Evolutionary conservation across 2,888 invertebrate genomes (phyloP), one percentile per base, ranked within the genome.

Genomic region (Nemurella pictetii): DNA sequence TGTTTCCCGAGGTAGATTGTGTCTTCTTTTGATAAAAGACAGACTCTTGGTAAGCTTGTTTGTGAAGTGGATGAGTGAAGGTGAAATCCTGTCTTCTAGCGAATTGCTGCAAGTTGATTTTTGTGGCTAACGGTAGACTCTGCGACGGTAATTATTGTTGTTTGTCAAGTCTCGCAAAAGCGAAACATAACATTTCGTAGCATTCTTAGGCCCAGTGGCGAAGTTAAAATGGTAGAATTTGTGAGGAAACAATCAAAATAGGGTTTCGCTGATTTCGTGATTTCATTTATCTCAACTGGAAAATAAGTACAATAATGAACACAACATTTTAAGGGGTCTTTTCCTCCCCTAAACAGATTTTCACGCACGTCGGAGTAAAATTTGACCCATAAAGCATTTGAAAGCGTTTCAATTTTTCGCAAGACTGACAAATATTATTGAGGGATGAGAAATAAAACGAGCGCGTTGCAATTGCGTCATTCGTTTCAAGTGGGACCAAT

Each of bases 401-500:
- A 55, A 55, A 55, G 20, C 55, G 55, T 55, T 55, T 55, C 55
- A 55, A 55, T 55, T 55, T 55, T 55, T 7, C 20, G 55, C 55
- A 55, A 55, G 55, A 55, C 15, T 55, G 55, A 55, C 55, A 55
- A 55, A 55, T 55, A 55, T 55, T 55, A 55, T 55, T 55, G 55
- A 20, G 55, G 20, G 55, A 55, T 55, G 55, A 55, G 20, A 55
- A 55, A 55, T 55, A 55, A 55, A 55, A 55, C 55, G 55, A 55
- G 55, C 1, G 15, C 55, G 20, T 20, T 55, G 55, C 55, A 55
- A 55, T 55, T 55, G 55, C 55, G 55, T 55, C 75, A 75, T 27
- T 75, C 75, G 27, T 28, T 75, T 75, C 75, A 27, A 75, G 75
- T 75, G 75, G 4, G 28, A 78, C 78, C 78, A 78, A 78, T 78